Conservation (phyloP, 2,888 invertebrate species). For the Bellardia bayeri region DNA sequence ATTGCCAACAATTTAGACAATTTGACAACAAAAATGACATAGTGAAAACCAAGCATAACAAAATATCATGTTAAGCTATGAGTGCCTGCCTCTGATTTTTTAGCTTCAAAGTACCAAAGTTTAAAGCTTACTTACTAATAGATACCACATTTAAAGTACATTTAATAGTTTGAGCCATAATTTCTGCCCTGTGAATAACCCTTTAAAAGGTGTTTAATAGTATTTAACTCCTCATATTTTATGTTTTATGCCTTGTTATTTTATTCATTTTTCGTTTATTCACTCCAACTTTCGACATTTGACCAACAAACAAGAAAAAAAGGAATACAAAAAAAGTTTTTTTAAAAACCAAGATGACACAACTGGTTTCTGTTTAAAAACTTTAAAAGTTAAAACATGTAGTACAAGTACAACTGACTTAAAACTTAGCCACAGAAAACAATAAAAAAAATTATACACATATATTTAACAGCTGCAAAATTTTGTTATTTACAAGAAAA, state of each 20-base stretch:
- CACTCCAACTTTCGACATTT: constrained; percentile 39
- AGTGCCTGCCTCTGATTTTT: not conserved
- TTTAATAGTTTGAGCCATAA: not conserved
- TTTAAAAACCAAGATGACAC: not conserved
- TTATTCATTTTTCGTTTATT: not conserved
- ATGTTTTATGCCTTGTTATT: constrained; percentile 6
- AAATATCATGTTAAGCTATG: too few relatives aligned
- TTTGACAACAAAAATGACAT: too few relatives aligned
- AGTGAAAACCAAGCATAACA: too few relatives aligned
- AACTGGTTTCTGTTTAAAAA: constrained; percentile 48
- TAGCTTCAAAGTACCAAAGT: not conserved
- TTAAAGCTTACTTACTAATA: not conserved
- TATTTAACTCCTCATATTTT: not conserved
- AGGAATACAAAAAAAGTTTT: not conserved
- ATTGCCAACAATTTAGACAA: too few relatives aligned
- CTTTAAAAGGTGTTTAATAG: constrained; percentile 15
- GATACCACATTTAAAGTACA: not conserved
- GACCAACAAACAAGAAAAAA: constrained; percentile 5
- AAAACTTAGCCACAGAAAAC: constrained; percentile 13
- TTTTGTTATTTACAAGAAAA: constrained; percentile 33
- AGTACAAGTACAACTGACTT: constrained; percentile 24
- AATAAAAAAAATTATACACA: not conserved
- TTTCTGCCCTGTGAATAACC: constrained; percentile 6
- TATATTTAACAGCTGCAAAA: constrained; percentile 56
- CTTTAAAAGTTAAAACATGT: constrained; percentile 49